phyloP scores from a whole-genome alignment of 2,888 invertebrate genomes.

The Tiliacea aurago region DNA sequence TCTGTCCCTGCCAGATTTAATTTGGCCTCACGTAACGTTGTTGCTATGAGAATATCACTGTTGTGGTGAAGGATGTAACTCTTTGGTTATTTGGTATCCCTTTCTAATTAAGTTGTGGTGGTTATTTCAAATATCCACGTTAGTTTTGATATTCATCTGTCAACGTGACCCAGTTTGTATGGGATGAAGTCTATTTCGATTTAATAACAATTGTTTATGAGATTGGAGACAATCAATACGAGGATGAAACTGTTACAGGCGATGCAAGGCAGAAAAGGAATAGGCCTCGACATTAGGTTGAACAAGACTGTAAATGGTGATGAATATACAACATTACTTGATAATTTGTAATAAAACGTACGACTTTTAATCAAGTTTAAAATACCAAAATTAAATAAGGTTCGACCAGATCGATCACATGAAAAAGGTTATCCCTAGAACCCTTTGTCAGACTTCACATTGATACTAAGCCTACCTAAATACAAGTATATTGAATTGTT shows the following conservation, averaged over 20 bases:
- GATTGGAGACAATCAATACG: neutral
- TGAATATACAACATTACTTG: neutral
- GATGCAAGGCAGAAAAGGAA: neutral
- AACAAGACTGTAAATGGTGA: neutral
- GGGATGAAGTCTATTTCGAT: neutral
- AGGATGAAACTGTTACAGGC: neutral
- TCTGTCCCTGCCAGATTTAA: neutral
- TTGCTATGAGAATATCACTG: neutral
- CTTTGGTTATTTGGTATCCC: neutral
- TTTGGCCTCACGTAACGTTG: conserved; percentile 8
- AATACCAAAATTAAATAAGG: neutral
- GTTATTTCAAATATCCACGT: neutral
- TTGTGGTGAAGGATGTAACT: neutral
- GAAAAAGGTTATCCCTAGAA: neutral
- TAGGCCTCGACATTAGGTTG: neutral
- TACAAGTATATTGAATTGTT: conserved; percentile 8
- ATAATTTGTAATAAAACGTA: neutral
- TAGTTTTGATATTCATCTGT: neutral
- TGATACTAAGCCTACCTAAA: neutral
- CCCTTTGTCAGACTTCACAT: conserved; percentile 12
- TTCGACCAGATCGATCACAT: neutral
- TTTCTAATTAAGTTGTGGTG: conserved; percentile 13
- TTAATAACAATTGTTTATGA: neutral
- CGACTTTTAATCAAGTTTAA: no score
- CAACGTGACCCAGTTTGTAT: no score